A percentile compares a stretch with the other conserved stretches of the same genome.
phyloP scores from a whole-genome alignment of 2,113 vertebrate species.

The Halcyon malimbica region DNA sequence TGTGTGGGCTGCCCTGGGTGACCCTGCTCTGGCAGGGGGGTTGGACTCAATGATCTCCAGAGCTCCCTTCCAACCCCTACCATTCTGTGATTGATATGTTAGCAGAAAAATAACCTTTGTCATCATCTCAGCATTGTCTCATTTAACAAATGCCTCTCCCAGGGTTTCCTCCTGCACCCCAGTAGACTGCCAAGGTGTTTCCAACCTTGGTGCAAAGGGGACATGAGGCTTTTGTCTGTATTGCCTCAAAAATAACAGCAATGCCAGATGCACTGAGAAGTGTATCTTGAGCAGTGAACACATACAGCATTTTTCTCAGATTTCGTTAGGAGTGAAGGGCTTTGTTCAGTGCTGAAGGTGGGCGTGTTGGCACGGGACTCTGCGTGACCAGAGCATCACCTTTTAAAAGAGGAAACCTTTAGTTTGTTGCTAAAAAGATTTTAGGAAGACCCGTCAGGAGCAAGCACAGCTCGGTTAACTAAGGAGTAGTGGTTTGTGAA shows the following conservation, averaged over 20 bases:
- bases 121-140: neutral
- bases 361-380: neutral
- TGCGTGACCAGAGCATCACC: neutral
- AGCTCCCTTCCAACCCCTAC: too few species aligned
- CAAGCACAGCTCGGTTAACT: neutral
- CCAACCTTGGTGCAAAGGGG: rapidly evolving
- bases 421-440: neutral
- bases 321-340: neutral
- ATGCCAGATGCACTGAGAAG: neutral
- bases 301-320: neutral
- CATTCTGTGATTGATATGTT: neutral
- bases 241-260: neutral
- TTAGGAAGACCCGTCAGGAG: neutral
- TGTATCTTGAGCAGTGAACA: neutral
- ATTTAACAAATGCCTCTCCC: neutral
- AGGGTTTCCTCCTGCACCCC: neutral
- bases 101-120: neutral
- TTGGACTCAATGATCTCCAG: too few species aligned
- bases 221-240: neutral
- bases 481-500: neutral
- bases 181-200: neutral
- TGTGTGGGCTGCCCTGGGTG: too few species aligned
- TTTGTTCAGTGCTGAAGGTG: neutral
- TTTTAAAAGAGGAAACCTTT: neutral
- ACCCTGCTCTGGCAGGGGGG: too few species aligned